Conservation (phyloP, 2,797 vertebrate species). For the Sandelia bainsii region DNA sequence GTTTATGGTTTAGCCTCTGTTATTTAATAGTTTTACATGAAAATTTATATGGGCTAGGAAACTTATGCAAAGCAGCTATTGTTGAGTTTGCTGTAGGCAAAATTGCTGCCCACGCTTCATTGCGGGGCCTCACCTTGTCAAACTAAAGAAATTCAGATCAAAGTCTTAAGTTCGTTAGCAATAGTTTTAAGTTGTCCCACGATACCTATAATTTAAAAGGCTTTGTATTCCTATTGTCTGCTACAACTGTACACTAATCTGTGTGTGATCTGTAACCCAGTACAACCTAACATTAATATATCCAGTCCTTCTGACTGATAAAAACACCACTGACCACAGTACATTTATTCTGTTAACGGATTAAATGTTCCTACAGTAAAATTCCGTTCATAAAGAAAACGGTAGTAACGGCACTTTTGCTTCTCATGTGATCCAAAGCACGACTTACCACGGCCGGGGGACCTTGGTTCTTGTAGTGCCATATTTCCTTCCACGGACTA, state of each 20-base stretch:
- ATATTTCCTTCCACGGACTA: rapidly evolving
- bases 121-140: not conserved
- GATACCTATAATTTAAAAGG: not conserved
- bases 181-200: not conserved
- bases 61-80: not conserved
- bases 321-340: not conserved
- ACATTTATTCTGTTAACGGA: not conserved
- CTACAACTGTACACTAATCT: no score
- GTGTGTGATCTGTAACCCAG: no score
- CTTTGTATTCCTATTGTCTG: no score
- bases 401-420: not conserved
- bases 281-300: no score
- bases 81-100: not conserved
- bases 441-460: not conserved
- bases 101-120: not conserved
- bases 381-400: not conserved
- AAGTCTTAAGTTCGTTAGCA: not conserved
- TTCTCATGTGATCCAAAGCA: slow-evolving; percentile 68
- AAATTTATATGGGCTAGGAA: not conserved
- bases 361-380: not conserved
- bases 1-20: not conserved
- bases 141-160: not conserved
- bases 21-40: not conserved
- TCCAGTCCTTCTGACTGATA: no score
- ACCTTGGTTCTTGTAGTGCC: slow-evolving; percentile 77